Evolutionary conservation across 2,113 vertebrate species (phyloP).

Genomic region (Neofelis nebulosa): DNA sequence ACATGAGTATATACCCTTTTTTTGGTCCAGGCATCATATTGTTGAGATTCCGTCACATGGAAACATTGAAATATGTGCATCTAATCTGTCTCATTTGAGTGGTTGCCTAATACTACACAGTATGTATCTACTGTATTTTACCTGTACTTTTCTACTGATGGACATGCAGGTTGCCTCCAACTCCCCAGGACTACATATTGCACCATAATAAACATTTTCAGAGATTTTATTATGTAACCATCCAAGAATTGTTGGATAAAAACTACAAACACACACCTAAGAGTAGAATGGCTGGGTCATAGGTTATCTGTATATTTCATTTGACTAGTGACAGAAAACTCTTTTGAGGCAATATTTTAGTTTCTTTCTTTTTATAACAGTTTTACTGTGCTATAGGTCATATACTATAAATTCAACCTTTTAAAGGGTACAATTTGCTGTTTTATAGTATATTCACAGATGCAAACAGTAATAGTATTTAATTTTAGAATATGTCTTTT

Average conservation of each 20-base stretch:
- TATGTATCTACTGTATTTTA: neutral
- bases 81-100: neutral
- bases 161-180: neutral
- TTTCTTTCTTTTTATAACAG: neutral
- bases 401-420: neutral
- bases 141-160: neutral
- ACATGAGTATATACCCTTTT: neutral
- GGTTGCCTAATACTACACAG: neutral
- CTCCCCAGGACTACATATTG: neutral
- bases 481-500: neutral
- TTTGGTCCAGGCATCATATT: neutral
- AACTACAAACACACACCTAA: neutral
- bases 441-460: neutral
- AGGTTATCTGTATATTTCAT: neutral
- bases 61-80: neutral
- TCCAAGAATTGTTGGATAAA: neutral
- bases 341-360: conserved; percentile 22
- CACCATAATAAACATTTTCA: neutral
- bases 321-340: neutral
- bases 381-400: neutral
- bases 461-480: neutral
- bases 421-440: neutral
- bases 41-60: neutral
- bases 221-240: neutral
- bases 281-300: neutral